Percentiles rank a stretch among this genome's conserved stretches.
These are phyloP conservation scores for Festucalex cinctus DNA, from an alignment of 2,113 vertebrate genomes.

Conservation along the genomic window DNA sequence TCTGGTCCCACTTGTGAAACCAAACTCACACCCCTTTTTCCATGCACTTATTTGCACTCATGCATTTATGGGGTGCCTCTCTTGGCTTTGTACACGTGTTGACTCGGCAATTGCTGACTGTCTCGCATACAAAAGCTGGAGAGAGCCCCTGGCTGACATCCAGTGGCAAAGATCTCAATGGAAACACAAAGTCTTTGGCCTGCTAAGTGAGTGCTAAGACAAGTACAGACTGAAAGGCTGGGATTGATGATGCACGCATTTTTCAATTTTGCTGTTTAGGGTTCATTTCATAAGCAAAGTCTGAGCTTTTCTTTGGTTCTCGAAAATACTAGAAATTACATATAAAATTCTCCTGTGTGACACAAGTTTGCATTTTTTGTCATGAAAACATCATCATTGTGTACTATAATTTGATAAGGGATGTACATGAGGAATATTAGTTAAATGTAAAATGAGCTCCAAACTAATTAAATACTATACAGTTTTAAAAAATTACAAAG, in stretches of 20 bases:
- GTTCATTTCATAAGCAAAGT: not conserved
- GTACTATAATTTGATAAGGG: not conserved
- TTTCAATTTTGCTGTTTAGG: not conserved
- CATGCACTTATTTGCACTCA: constrained; percentile 38
- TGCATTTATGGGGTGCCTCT: constrained; percentile 52
- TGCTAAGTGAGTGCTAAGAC: constrained; percentile 5
- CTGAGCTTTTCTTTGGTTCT: not conserved
- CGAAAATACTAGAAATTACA: no score
- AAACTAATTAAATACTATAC: no score
- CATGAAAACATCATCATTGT: no score
- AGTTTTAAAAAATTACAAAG: no score
- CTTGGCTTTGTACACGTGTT: constrained; percentile 48
- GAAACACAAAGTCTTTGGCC: constrained; percentile 20
- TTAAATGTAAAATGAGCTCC: no score
- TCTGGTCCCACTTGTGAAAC: constrained; percentile 62
- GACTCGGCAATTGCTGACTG: constrained; percentile 42
- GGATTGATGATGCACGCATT: not conserved
- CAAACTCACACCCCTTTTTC: constrained; percentile 50
- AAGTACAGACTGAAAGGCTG: constrained; percentile 14
- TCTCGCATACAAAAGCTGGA: constrained; percentile 44
- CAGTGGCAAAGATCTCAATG: constrained; percentile 35
- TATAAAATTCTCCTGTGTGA: no score
- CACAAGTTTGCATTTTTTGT: no score
- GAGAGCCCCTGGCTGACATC: constrained; percentile 40
- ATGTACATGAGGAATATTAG: not conserved